Evolutionary conservation across 2,113 vertebrate species (phyloP), one percentile per base, ranked within the genome.

Genomic region (Pluvianellus socialis): DNA sequence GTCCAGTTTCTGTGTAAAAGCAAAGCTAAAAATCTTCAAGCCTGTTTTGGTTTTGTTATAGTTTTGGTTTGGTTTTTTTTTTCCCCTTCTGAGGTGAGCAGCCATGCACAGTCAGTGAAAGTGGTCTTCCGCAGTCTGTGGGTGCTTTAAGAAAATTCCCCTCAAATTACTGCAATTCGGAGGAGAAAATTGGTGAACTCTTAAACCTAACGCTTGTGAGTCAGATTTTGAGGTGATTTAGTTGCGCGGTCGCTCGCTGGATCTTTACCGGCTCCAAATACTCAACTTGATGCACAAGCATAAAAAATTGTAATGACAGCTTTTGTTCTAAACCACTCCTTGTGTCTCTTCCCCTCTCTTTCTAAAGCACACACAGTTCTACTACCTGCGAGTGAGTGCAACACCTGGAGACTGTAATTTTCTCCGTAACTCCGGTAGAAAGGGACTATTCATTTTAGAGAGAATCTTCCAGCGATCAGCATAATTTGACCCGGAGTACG

Each of bases 171-270:
- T 42, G 79, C 79, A 13, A 2, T 52, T 53, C 2, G 1, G 30
- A 11, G 87, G 71, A 30, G 76, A 49, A 52, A 38, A 26, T 35
- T 2, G 6, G 40, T 30, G 44, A 74, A 56, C 66, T 85, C 52
- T 53, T 56, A 35, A 80, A 18, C 52, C 79, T 49, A 15, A 11
- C 3, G 44, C 61, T 0, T 6, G 62, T 56, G 88, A 88, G 63
- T 80, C 94, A n/a, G 88, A 15, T 70, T 67, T 42, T 30, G 79
- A 77, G 80, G 91, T 40, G 89, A 45, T 86, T 86, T 45, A 42
- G 19, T 59, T 32, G 38, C 26, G 6, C n/a, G 27, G 66, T 49
- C 71, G 3, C 77, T 56, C n/a, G 14, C 20, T 28, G 3, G 13
- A 4, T 53, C 74, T 66, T 61, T 33, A 5, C 17, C 50, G 17